Evolutionary conservation across 1,140 invertebrate genomes (phyloP).

Genomic region (Holcopasites calliopsidis): DNA sequence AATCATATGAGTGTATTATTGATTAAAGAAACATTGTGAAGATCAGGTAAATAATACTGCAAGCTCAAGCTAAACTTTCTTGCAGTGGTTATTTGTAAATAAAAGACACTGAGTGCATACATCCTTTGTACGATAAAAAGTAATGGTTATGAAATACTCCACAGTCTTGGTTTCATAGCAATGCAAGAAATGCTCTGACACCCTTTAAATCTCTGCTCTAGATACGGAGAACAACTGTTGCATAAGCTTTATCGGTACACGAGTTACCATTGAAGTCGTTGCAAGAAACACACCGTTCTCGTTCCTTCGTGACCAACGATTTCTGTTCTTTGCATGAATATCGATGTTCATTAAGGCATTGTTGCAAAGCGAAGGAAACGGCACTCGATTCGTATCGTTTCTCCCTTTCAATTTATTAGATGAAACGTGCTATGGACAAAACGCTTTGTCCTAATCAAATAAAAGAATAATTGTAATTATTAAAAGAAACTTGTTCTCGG

Average conservation of each 20-base stretch:
- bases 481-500: no score
- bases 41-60: no score
- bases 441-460: no score
- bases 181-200: conserved; percentile 30
- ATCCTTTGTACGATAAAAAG: neutral
- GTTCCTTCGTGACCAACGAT: conserved; percentile 19
- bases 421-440: neutral
- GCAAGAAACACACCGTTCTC: conserved; percentile 5
- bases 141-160: conserved; percentile 24
- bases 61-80: no score
- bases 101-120: neutral
- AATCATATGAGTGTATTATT: no score
- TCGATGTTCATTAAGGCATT: neutral
- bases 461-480: no score
- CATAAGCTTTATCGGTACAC: conserved; percentile 30
- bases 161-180: conserved; percentile 18
- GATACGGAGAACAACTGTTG: conserved; percentile 22
- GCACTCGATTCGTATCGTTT: neutral
- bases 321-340: conserved; percentile 25
- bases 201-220: conserved; percentile 31
- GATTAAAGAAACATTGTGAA: no score
- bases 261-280: conserved; percentile 10
- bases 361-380: neutral
- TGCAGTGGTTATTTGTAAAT: no score
- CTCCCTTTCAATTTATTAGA: neutral